Conservation (phyloP, 2,113 vertebrate genomes). For the Anhinga anhinga region DNA sequence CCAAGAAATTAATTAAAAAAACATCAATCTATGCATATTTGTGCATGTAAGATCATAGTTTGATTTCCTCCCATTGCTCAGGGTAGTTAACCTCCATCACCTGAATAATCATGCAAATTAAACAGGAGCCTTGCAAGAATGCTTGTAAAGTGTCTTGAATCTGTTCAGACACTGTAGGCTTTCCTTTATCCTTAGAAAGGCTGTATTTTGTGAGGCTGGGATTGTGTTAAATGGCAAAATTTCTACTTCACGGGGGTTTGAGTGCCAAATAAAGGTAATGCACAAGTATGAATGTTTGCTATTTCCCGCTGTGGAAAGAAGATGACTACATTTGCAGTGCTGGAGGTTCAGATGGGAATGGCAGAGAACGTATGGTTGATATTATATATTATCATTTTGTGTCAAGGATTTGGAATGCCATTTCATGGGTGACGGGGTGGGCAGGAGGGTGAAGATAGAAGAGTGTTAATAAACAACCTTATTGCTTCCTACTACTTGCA, state of each 20-base stretch:
- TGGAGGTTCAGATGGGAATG: constrained; percentile 65
- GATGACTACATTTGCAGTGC: constrained; percentile 56
- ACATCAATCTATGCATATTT: neutral
- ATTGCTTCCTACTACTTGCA: constrained; percentile 58
- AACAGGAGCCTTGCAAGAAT: neutral
- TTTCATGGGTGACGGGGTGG: constrained; percentile 54
- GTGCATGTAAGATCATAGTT: neutral
- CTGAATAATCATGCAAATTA: constrained; percentile 29
- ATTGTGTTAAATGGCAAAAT: constrained; percentile 47
- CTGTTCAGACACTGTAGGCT: neutral
- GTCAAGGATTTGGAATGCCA: constrained; percentile 60
- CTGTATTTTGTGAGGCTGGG: constrained; percentile 29
- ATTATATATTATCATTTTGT: constrained; percentile 53
- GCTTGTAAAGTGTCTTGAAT: neutral
- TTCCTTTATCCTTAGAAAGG: constrained; percentile 15
- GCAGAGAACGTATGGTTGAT: constrained; percentile 67
- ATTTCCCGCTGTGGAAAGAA: constrained; percentile 6
- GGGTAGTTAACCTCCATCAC: constrained; percentile 41
- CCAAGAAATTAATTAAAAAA: neutral
- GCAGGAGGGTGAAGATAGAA: constrained; percentile 63
- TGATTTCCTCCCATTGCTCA: constrained; percentile 13
- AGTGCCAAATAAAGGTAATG: constrained; percentile 63
- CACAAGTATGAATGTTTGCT: constrained; percentile 55
- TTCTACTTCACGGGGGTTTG: constrained; percentile 25
- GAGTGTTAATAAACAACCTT: constrained; percentile 70